phyloP scores from a whole-genome alignment of 35 echinoderm and acorn worm species.

The Nesometra sesokonis region DNA sequence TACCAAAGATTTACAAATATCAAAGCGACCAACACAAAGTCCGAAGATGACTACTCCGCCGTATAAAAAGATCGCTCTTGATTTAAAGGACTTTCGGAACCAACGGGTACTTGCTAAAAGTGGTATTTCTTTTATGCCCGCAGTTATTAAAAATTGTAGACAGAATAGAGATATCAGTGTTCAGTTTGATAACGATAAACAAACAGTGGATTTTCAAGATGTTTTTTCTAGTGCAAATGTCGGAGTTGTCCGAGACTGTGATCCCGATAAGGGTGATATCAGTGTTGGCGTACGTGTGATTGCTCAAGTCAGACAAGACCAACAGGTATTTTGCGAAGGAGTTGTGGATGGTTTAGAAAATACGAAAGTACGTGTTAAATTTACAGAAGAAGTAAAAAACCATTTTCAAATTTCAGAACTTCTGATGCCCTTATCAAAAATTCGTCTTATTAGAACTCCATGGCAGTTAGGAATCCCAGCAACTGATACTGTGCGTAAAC shows the following conservation, averaged over 20 bases:
- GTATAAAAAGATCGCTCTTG: constrained; percentile 57
- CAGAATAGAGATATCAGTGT: constrained; percentile 53
- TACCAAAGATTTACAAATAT: not conserved
- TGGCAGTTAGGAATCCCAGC: constrained; percentile 35
- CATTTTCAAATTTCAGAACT: not conserved
- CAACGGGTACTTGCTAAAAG: constrained; percentile 49
- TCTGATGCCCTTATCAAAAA: constrained; percentile 52
- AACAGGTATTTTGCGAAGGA: constrained; percentile 42
- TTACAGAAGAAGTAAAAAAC: not conserved
- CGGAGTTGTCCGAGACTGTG: constrained; percentile 47
- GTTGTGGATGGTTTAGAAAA: constrained; percentile 28
- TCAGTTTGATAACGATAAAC: constrained; percentile 46
- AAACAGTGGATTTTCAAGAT: constrained; percentile 16
- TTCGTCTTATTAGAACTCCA: constrained; percentile 53
- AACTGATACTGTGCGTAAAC: not conserved
- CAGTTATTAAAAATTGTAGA: constrained; percentile 52
- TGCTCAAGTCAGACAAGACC: constrained; percentile 41
- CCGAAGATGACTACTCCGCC: constrained; percentile 57
- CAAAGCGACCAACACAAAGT: constrained; percentile 6
- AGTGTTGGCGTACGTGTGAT: constrained; percentile 46
- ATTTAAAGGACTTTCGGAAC: constrained; percentile 47
- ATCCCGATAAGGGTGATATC: constrained; percentile 41
- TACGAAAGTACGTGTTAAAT: not conserved
- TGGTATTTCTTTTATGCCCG: constrained; percentile 37
- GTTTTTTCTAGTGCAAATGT: constrained; percentile 35